These are phyloP conservation scores for Danio jaintianensis DNA, from an alignment of 2,797 vertebrate species.

Conservation along the genomic window DNA sequence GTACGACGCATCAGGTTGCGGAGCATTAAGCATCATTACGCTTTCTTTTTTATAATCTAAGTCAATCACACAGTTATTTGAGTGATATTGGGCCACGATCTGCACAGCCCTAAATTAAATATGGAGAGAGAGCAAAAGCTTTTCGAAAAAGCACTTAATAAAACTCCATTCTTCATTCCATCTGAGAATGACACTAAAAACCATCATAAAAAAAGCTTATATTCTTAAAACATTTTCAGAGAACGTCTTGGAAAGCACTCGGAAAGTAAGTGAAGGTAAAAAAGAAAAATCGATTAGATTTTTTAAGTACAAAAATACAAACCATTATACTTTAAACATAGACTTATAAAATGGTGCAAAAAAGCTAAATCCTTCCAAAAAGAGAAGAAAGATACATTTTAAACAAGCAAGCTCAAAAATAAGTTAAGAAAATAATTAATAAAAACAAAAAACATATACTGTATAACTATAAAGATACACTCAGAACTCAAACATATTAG, in stretches of 20 bases:
- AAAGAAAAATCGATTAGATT: conserved; percentile 1
- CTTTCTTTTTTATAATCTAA: conserved; percentile 10
- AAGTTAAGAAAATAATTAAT: too few relatives aligned
- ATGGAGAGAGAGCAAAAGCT: not conserved
- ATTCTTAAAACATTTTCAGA: not conserved
- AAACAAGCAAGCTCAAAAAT: not conserved
- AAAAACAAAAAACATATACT: too few relatives aligned
- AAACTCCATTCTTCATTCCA: not conserved
- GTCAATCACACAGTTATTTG: conserved; percentile 33
- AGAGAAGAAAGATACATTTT: too few relatives aligned
- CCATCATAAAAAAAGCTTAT: not conserved
- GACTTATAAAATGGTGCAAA: not conserved
- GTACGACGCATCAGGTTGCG: conserved; percentile 12
- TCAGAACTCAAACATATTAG: too few relatives aligned
- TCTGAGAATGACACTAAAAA: conserved; percentile 9
- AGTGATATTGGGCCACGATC: conserved; percentile 48
- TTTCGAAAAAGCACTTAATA: conserved; percentile 26
- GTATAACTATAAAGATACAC: too few relatives aligned
- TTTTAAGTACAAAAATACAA: not conserved
- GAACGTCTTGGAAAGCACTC: not conserved
- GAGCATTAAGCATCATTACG: conserved; percentile 4
- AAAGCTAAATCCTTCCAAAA: not conserved
- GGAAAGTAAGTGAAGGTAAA: not conserved
- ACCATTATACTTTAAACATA: not conserved
- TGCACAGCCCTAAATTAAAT: not conserved